phyloP scores from a whole-genome alignment of 2,888 invertebrate genomes.

The Notocelia uddmanniana region DNA sequence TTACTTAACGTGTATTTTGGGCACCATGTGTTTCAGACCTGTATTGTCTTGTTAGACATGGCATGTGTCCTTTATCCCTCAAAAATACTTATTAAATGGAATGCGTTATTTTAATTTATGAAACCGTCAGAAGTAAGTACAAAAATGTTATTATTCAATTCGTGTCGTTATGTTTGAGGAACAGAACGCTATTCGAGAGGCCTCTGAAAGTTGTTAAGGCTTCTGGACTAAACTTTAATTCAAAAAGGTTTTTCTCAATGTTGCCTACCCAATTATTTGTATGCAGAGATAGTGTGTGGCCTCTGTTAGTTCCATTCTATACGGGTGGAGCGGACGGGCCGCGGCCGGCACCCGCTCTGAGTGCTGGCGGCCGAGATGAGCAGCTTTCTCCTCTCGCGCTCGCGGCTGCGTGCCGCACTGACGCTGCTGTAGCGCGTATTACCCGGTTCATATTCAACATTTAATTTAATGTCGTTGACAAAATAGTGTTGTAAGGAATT shows the following conservation, averaged over 20 bases:
- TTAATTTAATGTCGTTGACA: background rate
- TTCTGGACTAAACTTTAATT: background rate
- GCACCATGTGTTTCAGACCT: conserved; percentile 65
- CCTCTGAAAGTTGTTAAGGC: background rate
- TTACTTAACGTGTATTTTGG: conserved; percentile 53
- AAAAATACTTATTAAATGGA: conserved; percentile 21
- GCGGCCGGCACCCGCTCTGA: conserved; percentile 34
- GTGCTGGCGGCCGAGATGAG: conserved; percentile 50
- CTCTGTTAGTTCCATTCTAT: background rate
- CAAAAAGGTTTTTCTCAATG: background rate
- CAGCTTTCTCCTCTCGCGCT: conserved; percentile 55
- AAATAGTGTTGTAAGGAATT: too few relatives aligned
- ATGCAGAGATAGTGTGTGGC: background rate
- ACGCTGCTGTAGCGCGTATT: background rate
- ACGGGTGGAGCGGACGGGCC: conserved; percentile 49
- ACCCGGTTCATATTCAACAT: background rate
- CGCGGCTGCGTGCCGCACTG: conserved; percentile 2
- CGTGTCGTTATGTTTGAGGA: background rate
- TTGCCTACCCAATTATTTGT: background rate
- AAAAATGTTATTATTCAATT: too few relatives aligned
- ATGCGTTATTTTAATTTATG: conserved; percentile 9
- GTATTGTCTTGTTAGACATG: conserved; percentile 61
- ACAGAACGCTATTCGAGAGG: background rate
- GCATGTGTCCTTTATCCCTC: conserved; percentile 52
- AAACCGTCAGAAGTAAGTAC: too few relatives aligned